Conservation (phyloP, 2,888 invertebrate species). For the Meteorus colon region DNA sequence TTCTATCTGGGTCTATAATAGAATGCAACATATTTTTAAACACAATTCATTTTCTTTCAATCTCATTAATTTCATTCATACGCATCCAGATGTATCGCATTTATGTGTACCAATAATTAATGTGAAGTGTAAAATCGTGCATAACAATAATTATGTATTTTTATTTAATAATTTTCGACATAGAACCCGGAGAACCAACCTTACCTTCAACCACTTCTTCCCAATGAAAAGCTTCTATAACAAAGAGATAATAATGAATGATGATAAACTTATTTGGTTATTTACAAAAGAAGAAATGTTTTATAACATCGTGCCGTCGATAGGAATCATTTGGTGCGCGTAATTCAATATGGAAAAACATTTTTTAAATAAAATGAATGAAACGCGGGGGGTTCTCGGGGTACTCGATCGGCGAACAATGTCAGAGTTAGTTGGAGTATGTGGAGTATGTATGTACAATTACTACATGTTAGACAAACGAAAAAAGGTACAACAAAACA, state of each 20-base stretch:
- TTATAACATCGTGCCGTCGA: constrained; percentile 15
- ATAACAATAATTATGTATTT: constrained; percentile 4
- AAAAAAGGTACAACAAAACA: constrained; percentile 36
- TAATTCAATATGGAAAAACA: neutral
- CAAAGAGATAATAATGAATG: constrained; percentile 72
- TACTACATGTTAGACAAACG: constrained; percentile 24
- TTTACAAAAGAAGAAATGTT: neutral
- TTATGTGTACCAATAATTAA: neutral
- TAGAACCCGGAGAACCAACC: constrained; percentile 65
- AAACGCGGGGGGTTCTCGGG: constrained; percentile 49
- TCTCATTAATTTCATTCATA: constrained; percentile 13
- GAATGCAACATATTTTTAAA: neutral
- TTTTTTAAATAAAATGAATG: neutral
- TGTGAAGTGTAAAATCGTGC: neutral
- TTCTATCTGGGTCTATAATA: neutral
- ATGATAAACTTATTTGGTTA: constrained; percentile 35
- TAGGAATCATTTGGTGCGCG: constrained; percentile 9
- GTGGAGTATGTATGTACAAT: neutral
- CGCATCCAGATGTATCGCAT: constrained; percentile 13
- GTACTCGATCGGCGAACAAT: constrained; percentile 48
- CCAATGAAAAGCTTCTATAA: constrained; percentile 79
- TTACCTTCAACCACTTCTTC: constrained; percentile 80
- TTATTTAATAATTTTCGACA: constrained; percentile 52
- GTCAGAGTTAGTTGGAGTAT: constrained; percentile 18
- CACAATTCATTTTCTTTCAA: neutral